A percentile compares a stretch with the other conserved stretches of the same genome.
phyloP scores from a whole-genome alignment of 2,113 vertebrate species.

The Phalacrocorax aristotelis region DNA sequence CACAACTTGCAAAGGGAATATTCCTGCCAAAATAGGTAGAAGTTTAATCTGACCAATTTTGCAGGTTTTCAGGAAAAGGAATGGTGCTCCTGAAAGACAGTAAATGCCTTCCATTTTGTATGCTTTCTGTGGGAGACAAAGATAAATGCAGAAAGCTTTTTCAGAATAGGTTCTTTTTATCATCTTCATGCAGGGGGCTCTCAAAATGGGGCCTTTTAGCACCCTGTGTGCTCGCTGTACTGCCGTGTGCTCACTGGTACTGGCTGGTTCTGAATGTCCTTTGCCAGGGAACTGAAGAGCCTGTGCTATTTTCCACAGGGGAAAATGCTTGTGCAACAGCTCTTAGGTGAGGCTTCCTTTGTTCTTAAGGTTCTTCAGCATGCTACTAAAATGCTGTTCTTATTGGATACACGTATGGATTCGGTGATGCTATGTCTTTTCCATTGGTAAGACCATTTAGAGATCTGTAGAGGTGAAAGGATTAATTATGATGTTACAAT shows the following conservation, averaged over 20 bases:
- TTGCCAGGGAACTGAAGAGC: neutral
- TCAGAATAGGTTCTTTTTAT: neutral
- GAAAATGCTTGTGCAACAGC: neutral
- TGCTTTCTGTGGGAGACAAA: neutral
- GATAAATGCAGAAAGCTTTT: constrained; percentile 15
- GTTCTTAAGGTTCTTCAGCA: neutral
- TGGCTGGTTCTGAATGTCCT: neutral
- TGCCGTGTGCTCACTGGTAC: neutral
- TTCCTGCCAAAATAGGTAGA: neutral
- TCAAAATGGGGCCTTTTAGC: neutral
- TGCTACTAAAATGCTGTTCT: neutral
- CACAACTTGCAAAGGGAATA: neutral
- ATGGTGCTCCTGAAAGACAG: neutral
- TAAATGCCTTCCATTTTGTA: neutral
- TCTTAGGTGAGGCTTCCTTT: neutral
- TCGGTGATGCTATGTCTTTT: neutral
- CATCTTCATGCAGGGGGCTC: neutral
- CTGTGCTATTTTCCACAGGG: neutral
- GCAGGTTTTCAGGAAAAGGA: neutral
- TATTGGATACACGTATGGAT: neutral
- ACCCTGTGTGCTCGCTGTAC: neutral
- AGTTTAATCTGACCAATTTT: neutral
- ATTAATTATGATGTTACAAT: neutral
- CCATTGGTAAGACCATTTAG: neutral
- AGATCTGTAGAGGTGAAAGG: neutral